Evolutionary conservation across 2,888 invertebrate genomes (phyloP), one percentile per base, ranked within the genome.

Genomic region (Onthophagus sagittarius): DNA sequence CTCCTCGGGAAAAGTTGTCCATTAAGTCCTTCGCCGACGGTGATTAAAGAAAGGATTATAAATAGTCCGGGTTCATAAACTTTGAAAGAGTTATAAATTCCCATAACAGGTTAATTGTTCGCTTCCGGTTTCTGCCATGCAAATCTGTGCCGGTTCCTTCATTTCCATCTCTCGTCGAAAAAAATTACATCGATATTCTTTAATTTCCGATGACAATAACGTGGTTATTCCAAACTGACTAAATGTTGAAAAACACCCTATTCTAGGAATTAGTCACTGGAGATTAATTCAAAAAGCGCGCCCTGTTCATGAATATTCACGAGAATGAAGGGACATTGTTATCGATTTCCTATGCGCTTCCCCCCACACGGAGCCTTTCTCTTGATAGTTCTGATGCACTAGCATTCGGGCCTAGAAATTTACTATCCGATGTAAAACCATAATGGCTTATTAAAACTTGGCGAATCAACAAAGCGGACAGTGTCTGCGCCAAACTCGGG

Each of bases 371-470:
- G 32, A 15, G 63, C 39, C 63, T 69, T 31, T 32, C 15, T 11
- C 53, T 23, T 23, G 23, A 23, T 23, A n/a, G 5, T 15, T 62
- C 23, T 64, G 65, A 15, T 65, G 62, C 13, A 14, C 62, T 31
- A 62, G 23, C 53, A 31, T 63, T 73, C 63, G 14, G 39, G 13
- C 32, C 65, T n/a, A 14, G 72, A 69, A 76, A 76, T 76, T 76
- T 77, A 74, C 75, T 73, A 77, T 75, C 75, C 73, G 74, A 73
- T 75, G 74, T 76, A 76, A 78, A 78, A 77, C 76, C 74, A 74
- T 79, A 80, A 80, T 80, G 79, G 79, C 77, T 78, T 80, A 80
- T 79, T 79, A 80, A 80, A 80, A 79, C 79, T 80, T 78, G 76
- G 78, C 76, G 77, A 77, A 79, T 80, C 78, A 79, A 79, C 79